These are phyloP conservation scores for Mystacides longicornis DNA, from an alignment of 2,888 invertebrate species.

Conservation along the genomic window DNA sequence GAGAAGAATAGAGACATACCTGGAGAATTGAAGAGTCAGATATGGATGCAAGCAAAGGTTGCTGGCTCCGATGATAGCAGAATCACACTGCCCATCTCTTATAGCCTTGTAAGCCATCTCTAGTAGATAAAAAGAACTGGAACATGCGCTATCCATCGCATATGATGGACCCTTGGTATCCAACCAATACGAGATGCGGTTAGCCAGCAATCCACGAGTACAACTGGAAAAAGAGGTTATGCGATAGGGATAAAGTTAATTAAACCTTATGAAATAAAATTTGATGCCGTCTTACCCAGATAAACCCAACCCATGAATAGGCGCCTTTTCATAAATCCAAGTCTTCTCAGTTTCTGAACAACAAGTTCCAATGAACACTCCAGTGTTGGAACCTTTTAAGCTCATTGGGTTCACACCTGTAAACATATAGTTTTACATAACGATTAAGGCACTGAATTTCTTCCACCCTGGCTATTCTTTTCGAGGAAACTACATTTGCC, in stretches of 20 bases:
- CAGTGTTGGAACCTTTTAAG: slow-evolving; percentile 54
- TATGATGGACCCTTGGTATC: slow-evolving; percentile 86
- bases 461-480: too few species aligned
- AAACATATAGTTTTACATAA: too few species aligned
- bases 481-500: too few species aligned
- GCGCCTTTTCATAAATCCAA: slow-evolving; percentile 48
- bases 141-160: slow-evolving; percentile 87
- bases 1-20: too few species aligned
- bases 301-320: slow-evolving; percentile 29
- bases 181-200: too few species aligned
- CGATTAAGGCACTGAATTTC: too few species aligned
- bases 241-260: too few species aligned
- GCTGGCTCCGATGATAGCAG: slow-evolving; percentile 87
- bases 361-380: slow-evolving; percentile 59
- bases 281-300: slow-evolving; percentile 32
- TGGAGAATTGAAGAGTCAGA: slow-evolving; percentile 78
- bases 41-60: slow-evolving; percentile 82
- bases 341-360: slow-evolving; percentile 56
- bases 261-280: too few species aligned
- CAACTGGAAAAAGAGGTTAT: slow-evolving; percentile 47
- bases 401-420: slow-evolving; percentile 47
- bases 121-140: slow-evolving; percentile 82
- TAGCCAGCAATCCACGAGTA: slow-evolving; percentile 85
- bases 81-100: too few species aligned
- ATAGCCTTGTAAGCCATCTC: slow-evolving; percentile 74